These are phyloP conservation scores for Pyrocoelia pectoralis DNA, from an alignment of 2,888 invertebrate species.

Conservation along the genomic window DNA sequence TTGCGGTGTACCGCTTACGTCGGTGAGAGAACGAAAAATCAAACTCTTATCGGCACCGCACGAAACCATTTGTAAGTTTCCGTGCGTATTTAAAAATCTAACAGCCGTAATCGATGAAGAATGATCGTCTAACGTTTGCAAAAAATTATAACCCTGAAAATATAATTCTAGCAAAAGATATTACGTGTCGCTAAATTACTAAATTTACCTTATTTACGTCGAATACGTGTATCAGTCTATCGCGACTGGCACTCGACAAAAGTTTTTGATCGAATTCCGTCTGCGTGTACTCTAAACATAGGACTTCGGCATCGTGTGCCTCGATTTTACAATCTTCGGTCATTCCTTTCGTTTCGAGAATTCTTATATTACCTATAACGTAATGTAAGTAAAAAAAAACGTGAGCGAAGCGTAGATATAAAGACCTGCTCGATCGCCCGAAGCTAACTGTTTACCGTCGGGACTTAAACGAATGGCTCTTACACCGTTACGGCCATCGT, in stretches of 20 bases:
- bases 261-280: constrained; percentile 61
- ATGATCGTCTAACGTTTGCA: constrained; percentile 95
- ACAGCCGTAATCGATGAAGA: constrained; percentile 95
- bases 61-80: constrained; percentile 87
- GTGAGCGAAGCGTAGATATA: too few species aligned
- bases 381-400: too few species aligned
- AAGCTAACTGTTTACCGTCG: constrained; percentile 88
- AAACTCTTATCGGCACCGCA: constrained; percentile 97
- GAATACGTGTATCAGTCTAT: constrained; percentile 94
- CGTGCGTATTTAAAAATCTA: constrained; percentile 72
- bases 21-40: constrained; percentile 79
- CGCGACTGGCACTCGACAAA: constrained; percentile 91
- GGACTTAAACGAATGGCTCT: constrained; percentile 85
- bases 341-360: constrained; percentile 76
- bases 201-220: constrained; percentile 75
- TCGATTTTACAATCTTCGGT: constrained; percentile 83
- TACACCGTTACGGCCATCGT: constrained; percentile 91
- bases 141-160: constrained; percentile 77
- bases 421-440: constrained; percentile 82
- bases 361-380: constrained; percentile 74
- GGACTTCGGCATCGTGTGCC: constrained; percentile 96
- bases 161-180: too few species aligned
- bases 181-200: too few species aligned
- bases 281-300: constrained; percentile 87
- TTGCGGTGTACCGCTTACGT: constrained; percentile 67